Evolutionary conservation across 2,888 invertebrate species (phyloP).

Genomic region (Malacosoma neustria): DNA sequence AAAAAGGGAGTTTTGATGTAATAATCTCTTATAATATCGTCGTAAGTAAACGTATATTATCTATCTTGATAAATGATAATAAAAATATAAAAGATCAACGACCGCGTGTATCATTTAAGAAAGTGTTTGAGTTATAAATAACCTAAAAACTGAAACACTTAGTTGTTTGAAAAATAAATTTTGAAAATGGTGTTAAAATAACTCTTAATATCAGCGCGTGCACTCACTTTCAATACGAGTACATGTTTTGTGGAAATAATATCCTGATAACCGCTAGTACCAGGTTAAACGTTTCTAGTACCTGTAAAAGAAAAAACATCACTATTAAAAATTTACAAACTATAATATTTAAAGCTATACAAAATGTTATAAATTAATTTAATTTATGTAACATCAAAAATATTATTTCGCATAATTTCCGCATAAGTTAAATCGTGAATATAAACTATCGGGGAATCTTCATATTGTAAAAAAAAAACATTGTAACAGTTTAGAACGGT

Average conservation of each 20-base stretch:
- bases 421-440: no score
- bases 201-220: constrained; percentile 2
- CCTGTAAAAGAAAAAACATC: not conserved
- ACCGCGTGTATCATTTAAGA: constrained; percentile 20
- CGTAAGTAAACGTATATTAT: constrained; percentile 1
- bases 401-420: no score
- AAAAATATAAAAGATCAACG: constrained; percentile 20
- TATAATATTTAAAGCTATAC: no score
- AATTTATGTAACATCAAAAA: no score
- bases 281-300: not conserved
- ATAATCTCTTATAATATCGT: not conserved
- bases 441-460: no score
- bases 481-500: no score
- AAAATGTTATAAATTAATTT: no score
- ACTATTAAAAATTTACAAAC: not conserved
- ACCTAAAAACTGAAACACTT: not conserved
- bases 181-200: constrained; percentile 8
- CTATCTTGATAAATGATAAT: constrained; percentile 19
- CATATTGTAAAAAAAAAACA: no score
- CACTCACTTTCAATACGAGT: not conserved
- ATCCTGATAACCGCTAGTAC: not conserved
- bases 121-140: constrained; percentile 5
- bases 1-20: no score
- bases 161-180: not conserved
- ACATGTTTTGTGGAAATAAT: not conserved